Conservation (phyloP, 2,888 invertebrate species). For the Neoitamus cyanurus region DNA sequence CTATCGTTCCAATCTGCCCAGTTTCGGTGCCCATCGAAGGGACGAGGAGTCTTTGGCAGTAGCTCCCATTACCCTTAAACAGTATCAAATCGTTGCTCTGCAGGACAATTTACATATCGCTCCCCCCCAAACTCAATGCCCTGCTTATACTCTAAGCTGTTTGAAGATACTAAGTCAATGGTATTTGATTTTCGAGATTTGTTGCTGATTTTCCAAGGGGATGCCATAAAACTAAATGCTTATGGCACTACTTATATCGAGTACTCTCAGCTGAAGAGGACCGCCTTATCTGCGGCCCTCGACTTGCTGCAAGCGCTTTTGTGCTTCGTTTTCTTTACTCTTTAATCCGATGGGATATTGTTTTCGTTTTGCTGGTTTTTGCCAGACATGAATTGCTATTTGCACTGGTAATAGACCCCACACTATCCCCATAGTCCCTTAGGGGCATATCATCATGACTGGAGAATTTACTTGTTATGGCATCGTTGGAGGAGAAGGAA, state of each 20-base stretch:
- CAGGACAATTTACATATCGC: not conserved
- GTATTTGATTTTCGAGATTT: slow-evolving; percentile 5
- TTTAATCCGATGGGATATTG: not conserved
- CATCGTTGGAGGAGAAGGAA: not conserved
- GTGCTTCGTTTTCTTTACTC: not conserved
- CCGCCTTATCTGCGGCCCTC: not conserved
- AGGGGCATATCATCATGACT: not conserved
- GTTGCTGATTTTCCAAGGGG: not conserved
- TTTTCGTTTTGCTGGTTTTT: not conserved
- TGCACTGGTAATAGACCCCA: not conserved
- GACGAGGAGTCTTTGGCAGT: not conserved
- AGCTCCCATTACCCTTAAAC: not conserved
- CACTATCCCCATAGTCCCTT: not conserved
- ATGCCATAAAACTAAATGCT: not conserved
- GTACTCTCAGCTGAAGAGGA: not conserved
- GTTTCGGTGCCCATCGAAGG: not conserved
- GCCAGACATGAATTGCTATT: not conserved
- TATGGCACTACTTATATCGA: not conserved
- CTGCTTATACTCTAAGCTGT: not conserved
- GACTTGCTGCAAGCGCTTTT: not conserved
- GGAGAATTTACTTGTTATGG: not conserved
- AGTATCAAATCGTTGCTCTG: not conserved
- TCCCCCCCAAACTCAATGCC: not conserved
- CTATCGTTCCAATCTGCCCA: not conserved
- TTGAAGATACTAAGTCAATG: slow-evolving; percentile 1